Evolutionary conservation across 2,888 invertebrate species (phyloP).

Genomic region (Ectropis crepuscularia): DNA sequence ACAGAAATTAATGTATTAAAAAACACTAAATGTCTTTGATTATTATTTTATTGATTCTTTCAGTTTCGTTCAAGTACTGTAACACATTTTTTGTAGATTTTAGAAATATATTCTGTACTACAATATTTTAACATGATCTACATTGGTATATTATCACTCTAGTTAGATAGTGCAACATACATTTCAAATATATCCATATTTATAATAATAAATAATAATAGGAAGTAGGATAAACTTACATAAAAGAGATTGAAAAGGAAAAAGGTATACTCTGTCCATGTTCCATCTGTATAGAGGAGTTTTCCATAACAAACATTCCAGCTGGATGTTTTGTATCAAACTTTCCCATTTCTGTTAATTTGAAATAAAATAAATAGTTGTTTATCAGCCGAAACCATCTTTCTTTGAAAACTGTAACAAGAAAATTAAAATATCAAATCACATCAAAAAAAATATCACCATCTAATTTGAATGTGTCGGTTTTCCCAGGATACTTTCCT

Average conservation of each 20-base stretch:
- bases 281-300: slow-evolving; percentile 88
- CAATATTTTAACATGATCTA: too few species aligned
- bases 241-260: slow-evolving; percentile 90
- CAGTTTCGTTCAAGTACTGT: too few species aligned
- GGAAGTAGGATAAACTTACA: slow-evolving; percentile 62
- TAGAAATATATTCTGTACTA: too few species aligned
- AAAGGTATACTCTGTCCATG: slow-evolving; percentile 88
- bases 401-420: slow-evolving; percentile 89
- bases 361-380: slow-evolving; percentile 91
- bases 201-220: not conserved
- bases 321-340: slow-evolving; percentile 87
- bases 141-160: too few species aligned
- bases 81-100: too few species aligned
- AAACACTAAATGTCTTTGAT: too few species aligned
- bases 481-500: too few species aligned
- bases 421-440: slow-evolving; percentile 21
- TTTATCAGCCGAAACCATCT: slow-evolving; percentile 90
- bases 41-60: too few species aligned
- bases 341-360: slow-evolving; percentile 87
- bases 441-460: not conserved
- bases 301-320: slow-evolving; percentile 90
- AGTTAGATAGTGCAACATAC: not conserved
- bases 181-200: not conserved
- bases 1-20: too few species aligned
- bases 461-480: not conserved